Percentiles rank a stretch among this genome's conserved stretches.
These are phyloP conservation scores for Sylvia borin DNA, from an alignment of 2,797 vertebrate genomes.

Conservation along the genomic window DNA sequence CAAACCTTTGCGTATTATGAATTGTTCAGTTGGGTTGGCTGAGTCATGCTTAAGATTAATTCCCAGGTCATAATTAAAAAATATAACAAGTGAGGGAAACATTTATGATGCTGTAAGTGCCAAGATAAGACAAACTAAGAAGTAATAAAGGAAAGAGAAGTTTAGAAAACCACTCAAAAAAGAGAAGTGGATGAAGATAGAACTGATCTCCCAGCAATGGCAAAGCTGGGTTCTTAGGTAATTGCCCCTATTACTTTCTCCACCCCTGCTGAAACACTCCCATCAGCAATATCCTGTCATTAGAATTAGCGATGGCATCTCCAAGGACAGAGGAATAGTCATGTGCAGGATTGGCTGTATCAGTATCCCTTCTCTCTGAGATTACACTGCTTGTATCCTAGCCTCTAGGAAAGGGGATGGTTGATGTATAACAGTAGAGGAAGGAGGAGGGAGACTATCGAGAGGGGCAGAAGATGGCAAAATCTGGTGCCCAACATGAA, in stretches of 20 bases:
- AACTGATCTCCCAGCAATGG: background rate
- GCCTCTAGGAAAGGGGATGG: background rate
- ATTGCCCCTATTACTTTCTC: background rate
- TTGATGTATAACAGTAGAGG: background rate
- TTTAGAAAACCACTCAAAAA: background rate
- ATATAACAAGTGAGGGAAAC: background rate
- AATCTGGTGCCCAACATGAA: background rate
- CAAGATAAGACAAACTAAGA: background rate
- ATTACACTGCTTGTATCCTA: background rate
- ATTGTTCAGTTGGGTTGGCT: background rate
- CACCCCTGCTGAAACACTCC: background rate
- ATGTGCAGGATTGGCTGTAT: background rate
- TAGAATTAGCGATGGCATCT: background rate
- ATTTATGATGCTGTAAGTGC: background rate
- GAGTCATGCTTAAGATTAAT: background rate
- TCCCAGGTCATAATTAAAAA: constrained; percentile 6
- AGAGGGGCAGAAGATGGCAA: background rate
- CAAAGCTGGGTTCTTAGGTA: background rate
- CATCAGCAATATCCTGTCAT: background rate
- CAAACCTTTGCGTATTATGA: background rate
- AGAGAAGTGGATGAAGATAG: background rate
- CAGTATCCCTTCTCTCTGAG: background rate
- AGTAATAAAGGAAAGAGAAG: background rate
- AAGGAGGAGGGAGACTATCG: background rate
- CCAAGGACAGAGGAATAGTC: background rate